Evolutionary conservation across 2,797 vertebrate species (phyloP).

Genomic region (Gadopsis bispinosus): DNA sequence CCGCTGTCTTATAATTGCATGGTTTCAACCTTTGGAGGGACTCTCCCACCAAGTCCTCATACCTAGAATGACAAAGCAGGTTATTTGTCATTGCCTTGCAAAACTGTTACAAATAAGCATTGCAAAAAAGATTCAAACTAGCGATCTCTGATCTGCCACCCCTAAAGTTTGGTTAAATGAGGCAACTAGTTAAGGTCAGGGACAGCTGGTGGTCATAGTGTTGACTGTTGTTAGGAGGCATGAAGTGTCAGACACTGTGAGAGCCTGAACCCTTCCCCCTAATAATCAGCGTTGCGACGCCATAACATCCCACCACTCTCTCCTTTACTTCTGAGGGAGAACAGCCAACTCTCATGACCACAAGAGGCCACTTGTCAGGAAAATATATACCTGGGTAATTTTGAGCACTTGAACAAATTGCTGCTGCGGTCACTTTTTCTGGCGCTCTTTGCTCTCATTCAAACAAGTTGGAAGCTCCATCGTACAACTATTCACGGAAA

Average conservation of each 20-base stretch:
- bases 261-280: background rate
- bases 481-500: background rate
- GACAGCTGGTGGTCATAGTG: no score
- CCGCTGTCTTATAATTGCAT: no score
- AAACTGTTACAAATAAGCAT: no score
- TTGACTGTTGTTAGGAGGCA: no score
- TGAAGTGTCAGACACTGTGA: background rate
- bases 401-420: background rate
- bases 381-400: background rate
- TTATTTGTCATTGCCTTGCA: background rate
- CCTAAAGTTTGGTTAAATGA: no score
- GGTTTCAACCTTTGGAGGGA: background rate
- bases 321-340: background rate
- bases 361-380: no score
- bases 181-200: background rate
- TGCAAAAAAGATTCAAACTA: no score
- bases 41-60: no score
- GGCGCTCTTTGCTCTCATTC: background rate
- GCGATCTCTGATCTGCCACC: no score
- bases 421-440: background rate
- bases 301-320: background rate
- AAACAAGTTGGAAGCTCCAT: background rate
- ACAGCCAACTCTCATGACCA: background rate
- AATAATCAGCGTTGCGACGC: no score
- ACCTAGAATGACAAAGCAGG: no score